Percentiles rank a stretch among this genome's conserved stretches.
These are phyloP conservation scores for Lepus townsendii DNA, from an alignment of 2,797 vertebrate species.

Conservation along the genomic window DNA sequence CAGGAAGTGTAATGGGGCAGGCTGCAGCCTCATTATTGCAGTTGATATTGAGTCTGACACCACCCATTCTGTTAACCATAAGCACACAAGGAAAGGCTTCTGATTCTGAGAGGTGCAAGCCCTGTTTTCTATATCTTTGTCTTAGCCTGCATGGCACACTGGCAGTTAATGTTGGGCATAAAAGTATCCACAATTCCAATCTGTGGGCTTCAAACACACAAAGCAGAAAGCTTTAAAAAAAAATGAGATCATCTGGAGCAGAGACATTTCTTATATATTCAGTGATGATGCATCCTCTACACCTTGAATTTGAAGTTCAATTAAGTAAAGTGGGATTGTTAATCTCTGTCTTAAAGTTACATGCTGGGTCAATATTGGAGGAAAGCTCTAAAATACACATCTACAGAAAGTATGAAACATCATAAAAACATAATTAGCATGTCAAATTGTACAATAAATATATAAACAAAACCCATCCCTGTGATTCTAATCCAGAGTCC, in stretches of 20 bases:
- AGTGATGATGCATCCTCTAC: neutral
- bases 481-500: neutral
- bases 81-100: neutral
- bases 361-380: constrained; percentile 5
- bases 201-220: neutral
- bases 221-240: constrained; percentile 28
- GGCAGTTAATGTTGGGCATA: neutral
- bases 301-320: constrained; percentile 1
- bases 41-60: neutral
- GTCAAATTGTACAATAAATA: neutral
- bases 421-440: neutral
- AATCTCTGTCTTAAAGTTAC: neutral
- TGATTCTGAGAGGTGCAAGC: neutral
- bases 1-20: neutral
- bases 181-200: constrained; percentile 40
- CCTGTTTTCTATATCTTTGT: neutral
- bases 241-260: neutral
- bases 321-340: neutral
- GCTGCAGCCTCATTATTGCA: neutral
- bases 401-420: neutral
- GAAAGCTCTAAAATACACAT: constrained; percentile 30
- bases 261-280: neutral
- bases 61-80: neutral
- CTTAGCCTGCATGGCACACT: neutral
- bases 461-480: constrained; percentile 54